Evolutionary conservation across 2,888 invertebrate genomes (phyloP).

Genomic region (Brenthis hecate): DNA sequence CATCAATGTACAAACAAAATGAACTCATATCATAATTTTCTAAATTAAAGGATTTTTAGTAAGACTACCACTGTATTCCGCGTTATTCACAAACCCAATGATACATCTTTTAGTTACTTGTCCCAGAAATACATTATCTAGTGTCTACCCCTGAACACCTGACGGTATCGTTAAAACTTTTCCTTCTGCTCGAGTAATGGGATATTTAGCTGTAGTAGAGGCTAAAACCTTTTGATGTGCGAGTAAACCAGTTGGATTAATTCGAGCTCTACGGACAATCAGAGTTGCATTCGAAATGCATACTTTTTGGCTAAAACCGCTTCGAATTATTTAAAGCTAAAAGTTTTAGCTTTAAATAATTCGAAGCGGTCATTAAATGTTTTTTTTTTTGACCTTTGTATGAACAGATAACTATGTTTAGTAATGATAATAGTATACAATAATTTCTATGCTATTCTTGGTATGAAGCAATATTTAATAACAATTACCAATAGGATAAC

Average conservation of each 20-base stretch:
- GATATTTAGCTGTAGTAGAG: conserved; percentile 43
- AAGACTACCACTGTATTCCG: too few relatives aligned
- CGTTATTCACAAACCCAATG: conserved; percentile 39
- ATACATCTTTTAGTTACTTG: conserved; percentile 39
- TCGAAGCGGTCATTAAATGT: too few relatives aligned
- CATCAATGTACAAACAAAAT: conserved; percentile 4
- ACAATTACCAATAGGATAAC: too few relatives aligned
- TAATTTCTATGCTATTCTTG: too few relatives aligned
- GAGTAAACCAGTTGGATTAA: conserved; percentile 29
- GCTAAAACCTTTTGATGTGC: conserved; percentile 36
- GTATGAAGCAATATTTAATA: too few relatives aligned
- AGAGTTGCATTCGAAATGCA: conserved; percentile 26
- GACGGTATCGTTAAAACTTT: conserved; percentile 40
- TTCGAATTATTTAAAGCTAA: too few relatives aligned
- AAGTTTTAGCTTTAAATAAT: too few relatives aligned
- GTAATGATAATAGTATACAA: not conserved
- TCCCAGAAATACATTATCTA: conserved; percentile 43
- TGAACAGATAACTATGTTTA: not conserved
- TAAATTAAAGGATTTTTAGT: too few relatives aligned
- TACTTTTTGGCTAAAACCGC: too few relatives aligned
- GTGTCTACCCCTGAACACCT: not conserved
- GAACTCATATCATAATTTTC: too few relatives aligned
- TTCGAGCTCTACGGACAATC: conserved; percentile 15
- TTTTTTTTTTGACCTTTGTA: too few relatives aligned
- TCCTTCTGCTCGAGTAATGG: conserved; percentile 41